Evolutionary conservation across 2,888 invertebrate genomes (phyloP).

Genomic region (Epistrophe grossulariae): DNA sequence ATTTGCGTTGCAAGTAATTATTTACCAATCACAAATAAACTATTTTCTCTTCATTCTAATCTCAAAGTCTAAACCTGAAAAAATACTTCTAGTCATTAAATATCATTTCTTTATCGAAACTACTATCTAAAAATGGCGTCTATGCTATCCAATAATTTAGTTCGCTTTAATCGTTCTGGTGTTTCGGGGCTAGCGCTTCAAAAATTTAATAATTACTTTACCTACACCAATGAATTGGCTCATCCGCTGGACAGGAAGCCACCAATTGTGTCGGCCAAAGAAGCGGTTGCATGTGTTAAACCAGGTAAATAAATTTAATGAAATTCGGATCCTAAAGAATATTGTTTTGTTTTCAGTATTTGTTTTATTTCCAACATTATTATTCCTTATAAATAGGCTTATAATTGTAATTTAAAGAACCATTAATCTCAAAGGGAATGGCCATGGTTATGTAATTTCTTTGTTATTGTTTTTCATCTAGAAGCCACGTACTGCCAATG

Average conservation of each 20-base stretch:
- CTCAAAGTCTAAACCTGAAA: slow-evolving; percentile 12
- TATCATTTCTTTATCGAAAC: slow-evolving; percentile 13
- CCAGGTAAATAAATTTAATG: slow-evolving; percentile 88
- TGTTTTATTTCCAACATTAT: neutral
- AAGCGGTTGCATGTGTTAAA: slow-evolving; percentile 91
- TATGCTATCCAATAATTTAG: slow-evolving; percentile 65
- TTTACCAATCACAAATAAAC: slow-evolving; percentile 15
- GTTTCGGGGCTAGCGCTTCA: slow-evolving; percentile 68
- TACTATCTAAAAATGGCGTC: slow-evolving; percentile 63
- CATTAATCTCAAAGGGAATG: neutral
- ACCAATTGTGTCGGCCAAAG: slow-evolving; percentile 89
- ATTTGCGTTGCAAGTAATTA: slow-evolving; percentile 7
- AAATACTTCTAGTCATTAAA: neutral
- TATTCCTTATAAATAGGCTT: neutral
- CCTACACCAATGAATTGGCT: slow-evolving; percentile 92
- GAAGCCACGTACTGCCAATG: slow-evolving; percentile 10
- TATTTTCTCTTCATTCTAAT: neutral
- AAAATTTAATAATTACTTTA: slow-evolving; percentile 86
- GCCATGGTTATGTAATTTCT: slow-evolving; percentile 56
- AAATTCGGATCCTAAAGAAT: neutral
- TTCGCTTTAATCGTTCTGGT: slow-evolving; percentile 63
- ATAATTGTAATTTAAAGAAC: neutral
- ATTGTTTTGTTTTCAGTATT: neutral
- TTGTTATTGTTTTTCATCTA: slow-evolving; percentile 20
- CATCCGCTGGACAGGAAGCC: slow-evolving; percentile 91